A percentile compares a stretch with the other conserved stretches of the same genome.
Evolutionary conservation across 2,797 vertebrate genomes (phyloP).

Genomic region (Myotis vivesi): DNA sequence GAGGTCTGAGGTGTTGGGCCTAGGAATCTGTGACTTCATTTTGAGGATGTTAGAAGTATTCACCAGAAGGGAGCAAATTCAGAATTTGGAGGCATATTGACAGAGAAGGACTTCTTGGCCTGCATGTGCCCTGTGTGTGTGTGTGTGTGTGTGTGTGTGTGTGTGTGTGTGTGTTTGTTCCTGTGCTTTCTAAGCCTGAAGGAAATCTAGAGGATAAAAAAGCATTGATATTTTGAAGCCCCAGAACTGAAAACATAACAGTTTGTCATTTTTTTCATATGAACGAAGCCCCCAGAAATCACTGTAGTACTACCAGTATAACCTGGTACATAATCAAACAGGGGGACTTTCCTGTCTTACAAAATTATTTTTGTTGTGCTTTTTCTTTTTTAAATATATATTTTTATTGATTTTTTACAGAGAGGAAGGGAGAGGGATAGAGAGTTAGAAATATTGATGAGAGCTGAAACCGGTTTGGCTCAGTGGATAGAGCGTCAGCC

Average conservation of each 20-base stretch:
- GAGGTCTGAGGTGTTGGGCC: neutral
- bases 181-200: neutral
- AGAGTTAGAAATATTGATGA: too few species aligned
- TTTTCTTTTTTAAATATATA: too few species aligned
- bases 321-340: neutral
- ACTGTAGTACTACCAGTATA: neutral
- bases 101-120: neutral
- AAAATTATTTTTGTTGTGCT: conserved; percentile 20
- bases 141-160: neutral
- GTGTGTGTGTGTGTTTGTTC: neutral
- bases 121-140: neutral
- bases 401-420: too few species aligned
- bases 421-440: too few species aligned
- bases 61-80: conserved; percentile 16
- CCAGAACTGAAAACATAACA: conserved; percentile 33
- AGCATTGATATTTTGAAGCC: conserved; percentile 20
- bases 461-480: too few species aligned
- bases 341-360: neutral
- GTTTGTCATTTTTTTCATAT: neutral
- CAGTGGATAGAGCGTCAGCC: too few species aligned
- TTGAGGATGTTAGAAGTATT: conserved; percentile 13
- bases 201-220: conserved; percentile 12
- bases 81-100: neutral
- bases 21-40: neutral
- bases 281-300: neutral